phyloP scores from a whole-genome alignment of 1,140 invertebrate species.

The Phthorimaea operculella region DNA sequence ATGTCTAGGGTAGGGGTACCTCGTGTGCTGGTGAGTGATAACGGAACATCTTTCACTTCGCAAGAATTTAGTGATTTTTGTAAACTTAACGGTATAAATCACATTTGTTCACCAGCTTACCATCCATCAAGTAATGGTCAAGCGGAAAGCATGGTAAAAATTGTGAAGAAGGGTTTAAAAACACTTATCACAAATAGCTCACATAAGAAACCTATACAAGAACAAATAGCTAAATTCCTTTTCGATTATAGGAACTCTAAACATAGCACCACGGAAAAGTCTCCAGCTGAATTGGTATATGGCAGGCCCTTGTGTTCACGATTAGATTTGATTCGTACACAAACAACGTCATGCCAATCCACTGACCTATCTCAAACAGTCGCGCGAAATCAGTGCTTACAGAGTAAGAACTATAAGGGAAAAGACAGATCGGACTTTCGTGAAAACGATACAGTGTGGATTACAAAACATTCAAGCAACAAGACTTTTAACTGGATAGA shows the following conservation, averaged over 20 bases:
- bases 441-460: neutral
- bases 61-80: conserved; percentile 4
- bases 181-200: neutral
- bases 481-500: conserved; percentile 8
- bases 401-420: neutral
- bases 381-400: conserved; percentile 3
- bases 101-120: conserved; percentile 1
- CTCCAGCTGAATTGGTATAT: conserved; percentile 2
- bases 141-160: conserved; percentile 1
- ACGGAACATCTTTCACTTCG: conserved; percentile 3
- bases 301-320: neutral
- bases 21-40: neutral
- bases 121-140: conserved; percentile 7
- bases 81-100: neutral
- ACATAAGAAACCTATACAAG: neutral
- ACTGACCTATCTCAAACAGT: conserved; percentile 3
- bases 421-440: neutral
- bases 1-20: conserved; percentile 6
- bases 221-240: neutral
- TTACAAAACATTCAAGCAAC: neutral
- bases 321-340: neutral
- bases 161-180: neutral
- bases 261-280: conserved; percentile 1
- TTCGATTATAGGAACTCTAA: conserved; percentile 3
- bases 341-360: neutral